Evolutionary conservation across 2,888 invertebrate species (phyloP).

Genomic region (Crematogaster levior): DNA sequence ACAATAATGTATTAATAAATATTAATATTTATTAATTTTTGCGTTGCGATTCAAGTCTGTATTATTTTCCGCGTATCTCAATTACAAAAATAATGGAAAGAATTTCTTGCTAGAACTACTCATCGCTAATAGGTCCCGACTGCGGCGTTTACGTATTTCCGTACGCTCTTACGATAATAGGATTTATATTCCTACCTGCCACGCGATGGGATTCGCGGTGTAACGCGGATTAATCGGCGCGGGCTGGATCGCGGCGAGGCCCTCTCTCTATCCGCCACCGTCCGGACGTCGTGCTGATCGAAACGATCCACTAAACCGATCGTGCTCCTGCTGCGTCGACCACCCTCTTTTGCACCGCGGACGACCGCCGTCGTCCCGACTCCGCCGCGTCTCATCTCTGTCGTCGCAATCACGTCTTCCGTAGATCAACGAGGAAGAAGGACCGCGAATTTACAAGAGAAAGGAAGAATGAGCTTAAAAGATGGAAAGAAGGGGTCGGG

Average conservation of each 20-base stretch:
- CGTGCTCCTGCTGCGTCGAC: conserved; percentile 65
- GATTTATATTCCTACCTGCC: conserved; percentile 74
- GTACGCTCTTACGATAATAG: conserved; percentile 65
- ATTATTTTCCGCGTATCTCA: background rate
- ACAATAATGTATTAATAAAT: background rate
- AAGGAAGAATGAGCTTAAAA: conserved; percentile 65
- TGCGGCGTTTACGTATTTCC: conserved; percentile 55
- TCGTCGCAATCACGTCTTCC: conserved; percentile 74
- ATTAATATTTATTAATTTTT: background rate
- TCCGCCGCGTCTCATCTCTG: conserved; percentile 71
- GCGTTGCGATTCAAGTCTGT: background rate
- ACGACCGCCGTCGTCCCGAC: conserved; percentile 58
- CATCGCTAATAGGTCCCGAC: conserved; percentile 58
- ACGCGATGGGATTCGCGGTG: conserved; percentile 73
- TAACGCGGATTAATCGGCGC: conserved; percentile 73
- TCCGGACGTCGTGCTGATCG: conserved; percentile 73
- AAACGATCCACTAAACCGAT: conserved; percentile 75
- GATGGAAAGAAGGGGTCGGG: conserved; percentile 56
- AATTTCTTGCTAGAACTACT: conserved; percentile 14
- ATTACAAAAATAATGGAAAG: conserved; percentile 14
- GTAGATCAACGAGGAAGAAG: conserved; percentile 62
- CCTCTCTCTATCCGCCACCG: conserved; percentile 56
- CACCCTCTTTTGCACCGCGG: conserved; percentile 63
- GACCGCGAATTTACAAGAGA: conserved; percentile 62
- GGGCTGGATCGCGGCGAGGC: conserved; percentile 69